Base-by-base conservation (phyloP, 2,113 vertebrate genomes). In the Brachirus orientalis region DNA sequence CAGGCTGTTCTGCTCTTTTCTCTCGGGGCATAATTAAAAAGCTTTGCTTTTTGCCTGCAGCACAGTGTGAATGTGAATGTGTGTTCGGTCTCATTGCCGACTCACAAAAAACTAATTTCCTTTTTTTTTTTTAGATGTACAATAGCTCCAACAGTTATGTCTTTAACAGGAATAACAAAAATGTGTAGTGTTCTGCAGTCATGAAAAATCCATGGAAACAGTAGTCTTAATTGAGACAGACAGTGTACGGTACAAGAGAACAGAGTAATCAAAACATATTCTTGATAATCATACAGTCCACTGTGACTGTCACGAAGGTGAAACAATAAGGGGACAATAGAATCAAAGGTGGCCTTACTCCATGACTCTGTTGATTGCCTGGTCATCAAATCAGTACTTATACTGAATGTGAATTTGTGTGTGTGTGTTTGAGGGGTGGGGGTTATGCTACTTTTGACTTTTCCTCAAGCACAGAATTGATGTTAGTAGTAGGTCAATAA, bases 11-110 rank as follows among this genome's bases (percentile, higher is more conserved):
- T 74, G 63, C 76, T 82, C 73, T 89, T 90, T 89, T 92, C 94
- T 93, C 90, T 9, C 70, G 90, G 87, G 90, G 88, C 81, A 91
- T 83, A 89, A 91, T 91, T 94, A 92, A 89, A 86, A 61, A 78
- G 71, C 61, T 72, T 60, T 36, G 58, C 52, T 48, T 74, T 68
- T 74, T 63, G 77, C 84, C 82, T 65, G 72, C 45, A 72, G 76
- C 59, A 8, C 18, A 63, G 66, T 62, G 53, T 41, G 13, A 76
- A 68, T 38, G 33, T 73, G 80, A 84, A 65, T 57, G 61, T 75
- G 72, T 86, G 63, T 77, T 66, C 38, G 77, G 60, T 53, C 74
- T 81, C 52, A 63, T 50, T 38, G 69, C 70, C 78, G 72, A 83
- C 75, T 67, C 43, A 10, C 19, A 68, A 13, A 57, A 60, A 66